A percentile compares a stretch with the other conserved stretches of the same genome.
Conservation (phyloP, 2,797 vertebrate species). For the Aulostomus chinensis region DNA sequence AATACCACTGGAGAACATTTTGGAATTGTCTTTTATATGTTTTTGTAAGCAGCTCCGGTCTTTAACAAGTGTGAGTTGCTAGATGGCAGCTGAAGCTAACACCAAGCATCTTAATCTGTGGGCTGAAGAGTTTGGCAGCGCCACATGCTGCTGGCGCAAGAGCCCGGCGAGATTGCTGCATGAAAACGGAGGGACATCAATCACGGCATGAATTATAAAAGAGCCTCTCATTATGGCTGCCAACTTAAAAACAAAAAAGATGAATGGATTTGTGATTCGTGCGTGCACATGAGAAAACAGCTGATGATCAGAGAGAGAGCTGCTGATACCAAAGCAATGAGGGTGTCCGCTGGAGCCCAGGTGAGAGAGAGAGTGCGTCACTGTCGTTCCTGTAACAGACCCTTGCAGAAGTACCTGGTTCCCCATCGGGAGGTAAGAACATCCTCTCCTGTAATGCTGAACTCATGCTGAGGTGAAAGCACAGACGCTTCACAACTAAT, state of each 20-base stretch:
- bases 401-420: too few species aligned
- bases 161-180: conserved; percentile 50
- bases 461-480: too few species aligned
- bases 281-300: not conserved
- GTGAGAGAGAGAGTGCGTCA: conserved; percentile 14
- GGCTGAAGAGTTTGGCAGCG: conserved; percentile 47
- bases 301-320: conserved; percentile 8
- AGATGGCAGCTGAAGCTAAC: conserved; percentile 59
- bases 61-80: conserved; percentile 28
- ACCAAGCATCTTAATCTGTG: conserved; percentile 52
- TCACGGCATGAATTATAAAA: conserved; percentile 70
- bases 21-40: conserved; percentile 29
- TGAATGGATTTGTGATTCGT: conserved; percentile 22
- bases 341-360: conserved; percentile 40
- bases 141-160: conserved; percentile 28
- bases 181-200: conserved; percentile 58
- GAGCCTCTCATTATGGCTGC: conserved; percentile 48
- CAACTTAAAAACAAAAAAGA: conserved; percentile 43
- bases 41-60: conserved; percentile 12
- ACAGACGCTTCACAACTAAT: too few species aligned
- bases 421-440: too few species aligned
- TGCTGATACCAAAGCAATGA: conserved; percentile 35
- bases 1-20: conserved; percentile 20
- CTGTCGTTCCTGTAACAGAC: too few species aligned
- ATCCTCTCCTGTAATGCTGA: too few species aligned